phyloP scores from a whole-genome alignment of 2,113 vertebrate species.

The Campylomormyrus numenius region DNA sequence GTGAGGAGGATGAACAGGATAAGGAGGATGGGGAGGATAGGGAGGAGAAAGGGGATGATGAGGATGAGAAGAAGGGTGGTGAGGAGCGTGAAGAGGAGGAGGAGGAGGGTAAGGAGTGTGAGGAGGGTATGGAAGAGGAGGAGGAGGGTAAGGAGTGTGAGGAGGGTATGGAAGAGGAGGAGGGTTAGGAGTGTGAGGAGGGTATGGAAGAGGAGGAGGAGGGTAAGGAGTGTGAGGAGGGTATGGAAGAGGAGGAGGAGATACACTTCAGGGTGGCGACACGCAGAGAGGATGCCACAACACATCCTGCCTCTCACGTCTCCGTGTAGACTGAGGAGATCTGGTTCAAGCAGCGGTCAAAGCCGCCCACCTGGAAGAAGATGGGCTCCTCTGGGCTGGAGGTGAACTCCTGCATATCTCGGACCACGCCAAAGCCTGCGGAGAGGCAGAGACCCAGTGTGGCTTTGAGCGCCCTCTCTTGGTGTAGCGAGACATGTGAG shows the following conservation, averaged over 20 bases:
- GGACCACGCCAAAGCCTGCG: slow-evolving; percentile 76
- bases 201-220: neutral
- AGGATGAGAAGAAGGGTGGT: neutral
- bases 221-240: neutral
- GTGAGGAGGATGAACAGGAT: neutral
- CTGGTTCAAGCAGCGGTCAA: slow-evolving; percentile 87
- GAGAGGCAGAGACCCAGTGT: slow-evolving; percentile 7
- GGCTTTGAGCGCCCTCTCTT: neutral
- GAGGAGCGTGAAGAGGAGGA: neutral
- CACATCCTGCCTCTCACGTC: slow-evolving; percentile 57
- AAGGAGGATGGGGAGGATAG: neutral
- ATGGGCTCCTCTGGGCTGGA: slow-evolving; percentile 73
- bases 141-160: neutral
- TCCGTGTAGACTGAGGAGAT: slow-evolving; percentile 90
- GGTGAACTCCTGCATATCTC: slow-evolving; percentile 69
- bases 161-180: neutral
- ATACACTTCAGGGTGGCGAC: neutral
- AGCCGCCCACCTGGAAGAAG: slow-evolving; percentile 85
- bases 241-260: neutral
- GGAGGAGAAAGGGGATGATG: neutral
- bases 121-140: neutral
- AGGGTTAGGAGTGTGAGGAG: neutral
- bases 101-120: no score
- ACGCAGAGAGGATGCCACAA: neutral
- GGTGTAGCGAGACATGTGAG: neutral